phyloP scores from a whole-genome alignment of 2,113 vertebrate genomes.

The Azemiops feae region DNA sequence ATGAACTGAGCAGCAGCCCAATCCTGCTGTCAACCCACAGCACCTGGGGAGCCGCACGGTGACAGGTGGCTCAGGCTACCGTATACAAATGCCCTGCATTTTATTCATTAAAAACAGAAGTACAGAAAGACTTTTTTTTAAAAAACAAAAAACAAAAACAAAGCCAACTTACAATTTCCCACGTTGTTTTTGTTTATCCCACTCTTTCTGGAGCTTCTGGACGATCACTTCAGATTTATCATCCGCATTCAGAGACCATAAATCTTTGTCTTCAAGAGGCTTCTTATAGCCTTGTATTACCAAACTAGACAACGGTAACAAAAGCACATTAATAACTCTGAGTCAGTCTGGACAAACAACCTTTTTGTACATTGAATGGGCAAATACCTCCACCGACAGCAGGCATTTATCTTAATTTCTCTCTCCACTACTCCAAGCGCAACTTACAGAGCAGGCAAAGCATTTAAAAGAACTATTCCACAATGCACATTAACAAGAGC shows the following conservation, averaged over 20 bases:
- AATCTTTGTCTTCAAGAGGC: conserved; percentile 86
- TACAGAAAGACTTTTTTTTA: background rate
- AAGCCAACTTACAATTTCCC: conserved; percentile 36
- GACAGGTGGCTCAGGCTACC: background rate
- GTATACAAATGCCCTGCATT: background rate
- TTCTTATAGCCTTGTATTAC: conserved; percentile 87
- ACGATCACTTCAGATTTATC: conserved; percentile 81
- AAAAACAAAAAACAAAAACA: background rate
- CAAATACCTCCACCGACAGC: background rate
- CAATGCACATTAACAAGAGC: background rate
- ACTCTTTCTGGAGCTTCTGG: conserved; percentile 78
- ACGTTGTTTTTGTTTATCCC: conserved; percentile 80
- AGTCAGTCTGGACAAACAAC: background rate
- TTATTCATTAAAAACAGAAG: background rate
- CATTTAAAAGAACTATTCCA: background rate
- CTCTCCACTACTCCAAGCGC: background rate
- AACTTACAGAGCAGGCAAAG: background rate
- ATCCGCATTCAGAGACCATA: conserved; percentile 87
- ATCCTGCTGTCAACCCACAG: background rate
- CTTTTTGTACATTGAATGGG: background rate
- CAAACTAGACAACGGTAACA: conserved; percentile 72
- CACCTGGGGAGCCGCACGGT: background rate
- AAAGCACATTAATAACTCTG: background rate
- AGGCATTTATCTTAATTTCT: background rate
- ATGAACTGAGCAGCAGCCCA: background rate